Evolutionary conservation across 2,888 invertebrate genomes (phyloP).

Genomic region (Pterostichus madidus): DNA sequence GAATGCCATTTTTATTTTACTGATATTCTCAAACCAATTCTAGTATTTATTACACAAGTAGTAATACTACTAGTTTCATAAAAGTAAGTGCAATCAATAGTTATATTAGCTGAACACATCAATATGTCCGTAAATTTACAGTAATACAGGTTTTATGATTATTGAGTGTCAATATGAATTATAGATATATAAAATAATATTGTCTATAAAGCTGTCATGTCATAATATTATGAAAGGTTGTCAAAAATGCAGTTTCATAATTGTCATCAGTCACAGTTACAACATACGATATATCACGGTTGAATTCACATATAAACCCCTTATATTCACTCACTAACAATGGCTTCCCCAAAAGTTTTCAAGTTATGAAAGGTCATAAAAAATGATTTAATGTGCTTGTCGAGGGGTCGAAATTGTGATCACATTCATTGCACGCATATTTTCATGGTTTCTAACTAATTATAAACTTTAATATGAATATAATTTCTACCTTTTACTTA

Average conservation of each 20-base stretch:
- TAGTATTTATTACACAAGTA: too few relatives aligned
- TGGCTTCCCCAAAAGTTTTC: slow-evolving; percentile 17
- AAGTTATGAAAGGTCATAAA: slow-evolving; percentile 38
- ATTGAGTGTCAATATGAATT: slow-evolving; percentile 5
- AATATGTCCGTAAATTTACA: slow-evolving; percentile 1
- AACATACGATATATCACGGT: slow-evolving; percentile 1
- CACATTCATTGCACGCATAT: too few relatives aligned
- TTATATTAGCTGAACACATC: neutral
- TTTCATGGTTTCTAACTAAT: slow-evolving; percentile 6
- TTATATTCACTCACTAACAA: neutral
- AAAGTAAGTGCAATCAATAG: too few relatives aligned
- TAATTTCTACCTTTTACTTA: slow-evolving; percentile 26
- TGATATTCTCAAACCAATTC: too few relatives aligned
- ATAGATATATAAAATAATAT: slow-evolving; percentile 34
- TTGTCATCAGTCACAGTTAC: slow-evolving; percentile 23
- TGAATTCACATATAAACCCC: neutral
- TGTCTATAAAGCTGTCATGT: slow-evolving; percentile 46
- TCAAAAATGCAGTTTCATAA: slow-evolving; percentile 26
- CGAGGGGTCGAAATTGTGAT: neutral
- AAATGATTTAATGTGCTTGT: slow-evolving; percentile 10
- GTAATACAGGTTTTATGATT: slow-evolving; percentile 13
- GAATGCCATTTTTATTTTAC: too few relatives aligned
- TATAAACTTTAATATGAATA: slow-evolving; percentile 24
- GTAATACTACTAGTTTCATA: too few relatives aligned
- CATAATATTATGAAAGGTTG: neutral